Conservation (phyloP, 2,113 vertebrate genomes). For the Pagrus major region DNA sequence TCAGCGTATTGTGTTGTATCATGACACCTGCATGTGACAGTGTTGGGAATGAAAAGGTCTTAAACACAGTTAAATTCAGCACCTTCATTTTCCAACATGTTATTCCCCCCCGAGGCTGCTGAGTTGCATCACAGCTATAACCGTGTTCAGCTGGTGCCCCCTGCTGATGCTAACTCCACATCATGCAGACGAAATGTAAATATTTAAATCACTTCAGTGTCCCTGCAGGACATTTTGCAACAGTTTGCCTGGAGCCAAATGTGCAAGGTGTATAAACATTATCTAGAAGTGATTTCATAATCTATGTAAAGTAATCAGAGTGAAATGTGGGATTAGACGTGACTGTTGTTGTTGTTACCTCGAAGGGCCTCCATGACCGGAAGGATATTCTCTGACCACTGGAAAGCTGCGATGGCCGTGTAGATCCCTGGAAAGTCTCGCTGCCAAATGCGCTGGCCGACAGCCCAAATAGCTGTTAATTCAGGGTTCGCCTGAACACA, state of each 20-base stretch:
- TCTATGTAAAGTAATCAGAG: background rate
- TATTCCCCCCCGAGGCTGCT: background rate
- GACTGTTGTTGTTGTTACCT: constrained; percentile 84
- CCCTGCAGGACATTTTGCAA: background rate
- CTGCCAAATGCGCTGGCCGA: constrained; percentile 97
- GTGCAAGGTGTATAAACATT: background rate
- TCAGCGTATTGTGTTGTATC: background rate
- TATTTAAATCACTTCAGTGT: background rate
- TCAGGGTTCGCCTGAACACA: constrained; percentile 91
- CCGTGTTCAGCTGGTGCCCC: constrained; percentile 32
- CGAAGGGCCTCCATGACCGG: constrained; percentile 95
- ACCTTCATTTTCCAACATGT: background rate
- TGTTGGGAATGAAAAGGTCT: background rate
- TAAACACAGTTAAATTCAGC: background rate
- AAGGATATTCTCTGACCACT: constrained; percentile 94
- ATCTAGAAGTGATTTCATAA: background rate
- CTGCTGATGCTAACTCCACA: constrained; percentile 20
- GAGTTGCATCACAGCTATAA: constrained; percentile 5
- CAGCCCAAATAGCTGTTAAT: constrained; percentile 92
- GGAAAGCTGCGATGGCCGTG: constrained; percentile 88
- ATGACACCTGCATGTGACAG: background rate
- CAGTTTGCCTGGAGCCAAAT: background rate
- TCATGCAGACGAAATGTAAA: background rate
- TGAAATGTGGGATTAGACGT: background rate
- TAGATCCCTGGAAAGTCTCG: constrained; percentile 97